Conservation (phyloP, 2,797 vertebrate species). For the Meriones psammophilus region DNA sequence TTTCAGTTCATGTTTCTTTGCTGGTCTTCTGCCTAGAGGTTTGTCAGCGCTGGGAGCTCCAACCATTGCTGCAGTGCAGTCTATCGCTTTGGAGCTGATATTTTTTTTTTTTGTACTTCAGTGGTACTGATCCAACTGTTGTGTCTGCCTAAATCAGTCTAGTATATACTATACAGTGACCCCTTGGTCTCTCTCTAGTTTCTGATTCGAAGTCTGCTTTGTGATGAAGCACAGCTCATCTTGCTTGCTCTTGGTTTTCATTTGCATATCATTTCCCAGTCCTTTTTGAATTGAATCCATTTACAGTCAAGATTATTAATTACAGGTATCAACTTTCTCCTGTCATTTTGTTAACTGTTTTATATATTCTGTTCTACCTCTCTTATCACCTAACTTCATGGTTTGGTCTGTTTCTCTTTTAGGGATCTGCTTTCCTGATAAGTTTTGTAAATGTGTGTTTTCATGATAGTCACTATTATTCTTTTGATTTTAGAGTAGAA, state of each 20-base stretch:
- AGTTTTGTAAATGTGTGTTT: background rate
- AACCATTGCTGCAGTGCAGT: background rate
- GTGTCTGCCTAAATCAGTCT: background rate
- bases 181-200: no score
- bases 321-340: background rate
- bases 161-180: no score
- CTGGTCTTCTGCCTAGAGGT: background rate
- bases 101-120: background rate
- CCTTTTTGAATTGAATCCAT: background rate
- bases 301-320: background rate
- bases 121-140: background rate
- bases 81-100: background rate
- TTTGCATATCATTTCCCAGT: background rate
- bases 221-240: background rate
- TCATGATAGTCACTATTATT: background rate
- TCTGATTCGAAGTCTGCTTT: no score
- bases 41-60: background rate
- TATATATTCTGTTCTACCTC: background rate
- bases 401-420: background rate
- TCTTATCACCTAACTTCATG: background rate
- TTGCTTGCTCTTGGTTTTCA: background rate
- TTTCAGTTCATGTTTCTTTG: background rate
- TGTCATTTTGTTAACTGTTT: background rate
- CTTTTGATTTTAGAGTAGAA: background rate
- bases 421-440: background rate